A percentile compares a stretch with the other conserved stretches of the same genome.
These are phyloP conservation scores for Listronotus oregonensis DNA, from an alignment of 1,140 invertebrate genomes.

Conservation along the genomic window DNA sequence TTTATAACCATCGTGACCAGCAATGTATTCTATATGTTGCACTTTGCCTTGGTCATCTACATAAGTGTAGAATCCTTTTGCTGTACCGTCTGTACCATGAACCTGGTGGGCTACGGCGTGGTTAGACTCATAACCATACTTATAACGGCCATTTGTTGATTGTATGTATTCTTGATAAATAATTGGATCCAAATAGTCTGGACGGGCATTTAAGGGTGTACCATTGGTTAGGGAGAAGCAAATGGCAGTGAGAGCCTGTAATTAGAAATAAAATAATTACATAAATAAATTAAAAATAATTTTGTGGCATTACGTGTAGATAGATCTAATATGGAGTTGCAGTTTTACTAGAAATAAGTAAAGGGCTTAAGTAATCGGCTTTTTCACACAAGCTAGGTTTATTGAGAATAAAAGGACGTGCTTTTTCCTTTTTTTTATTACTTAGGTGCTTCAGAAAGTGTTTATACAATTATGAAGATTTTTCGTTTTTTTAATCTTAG, in stretches of 20 bases:
- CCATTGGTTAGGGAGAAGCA: not conserved
- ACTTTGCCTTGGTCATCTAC: not conserved
- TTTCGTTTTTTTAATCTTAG: no score
- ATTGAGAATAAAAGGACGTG: no score
- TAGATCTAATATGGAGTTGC: no score
- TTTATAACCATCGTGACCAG: slow-evolving; percentile 3
- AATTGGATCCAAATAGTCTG: not conserved
- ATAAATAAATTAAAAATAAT: no score
- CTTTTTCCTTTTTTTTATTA: no score
- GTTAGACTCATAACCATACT: not conserved
- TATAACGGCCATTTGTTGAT: slow-evolving; percentile 1
- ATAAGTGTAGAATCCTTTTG: slow-evolving; percentile 2
- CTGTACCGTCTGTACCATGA: slow-evolving; percentile 1
- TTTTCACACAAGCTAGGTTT: no score
- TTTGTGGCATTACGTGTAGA: no score
- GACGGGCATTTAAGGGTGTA: not conserved
- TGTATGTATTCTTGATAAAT: not conserved
- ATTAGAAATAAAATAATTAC: not conserved
- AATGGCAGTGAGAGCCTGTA: not conserved
- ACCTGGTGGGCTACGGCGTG: not conserved
- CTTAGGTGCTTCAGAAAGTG: no score
- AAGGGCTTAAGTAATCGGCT: no score
- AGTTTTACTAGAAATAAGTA: no score
- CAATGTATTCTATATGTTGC: not conserved
- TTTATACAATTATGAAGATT: no score